A percentile compares a stretch with the other conserved stretches of the same genome.
Evolutionary conservation across 2,113 vertebrate species (phyloP).

Genomic region (Coptodon rendalli): DNA sequence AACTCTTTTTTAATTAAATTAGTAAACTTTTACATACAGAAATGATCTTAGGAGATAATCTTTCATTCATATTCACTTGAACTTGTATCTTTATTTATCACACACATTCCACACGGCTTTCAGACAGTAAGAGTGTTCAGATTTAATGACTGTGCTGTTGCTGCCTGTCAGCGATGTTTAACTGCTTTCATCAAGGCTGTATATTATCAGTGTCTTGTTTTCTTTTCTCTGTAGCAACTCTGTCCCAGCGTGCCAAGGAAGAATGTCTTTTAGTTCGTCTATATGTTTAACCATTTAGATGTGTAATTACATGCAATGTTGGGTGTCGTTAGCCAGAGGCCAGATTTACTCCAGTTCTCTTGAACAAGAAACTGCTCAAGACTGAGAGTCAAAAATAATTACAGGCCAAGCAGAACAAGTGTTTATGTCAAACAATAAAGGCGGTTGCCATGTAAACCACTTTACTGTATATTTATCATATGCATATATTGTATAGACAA

Average conservation of each 20-base stretch:
- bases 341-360: neutral
- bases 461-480: neutral
- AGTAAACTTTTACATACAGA: neutral
- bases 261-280: slow-evolving; percentile 48
- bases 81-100: neutral
- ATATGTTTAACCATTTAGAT: slow-evolving; percentile 45
- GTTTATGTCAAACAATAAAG: neutral
- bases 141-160: neutral
- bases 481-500: accelerated
- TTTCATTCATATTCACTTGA: neutral
- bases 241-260: slow-evolving; percentile 46
- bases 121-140: neutral
- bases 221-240: slow-evolving; percentile 12
- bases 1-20: neutral
- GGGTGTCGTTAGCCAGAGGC: neutral
- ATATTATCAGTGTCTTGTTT: slow-evolving; percentile 10
- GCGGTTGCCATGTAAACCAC: neutral
- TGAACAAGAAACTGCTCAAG: neutral
- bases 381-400: neutral
- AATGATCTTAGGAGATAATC: neutral
- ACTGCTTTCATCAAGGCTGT: neutral
- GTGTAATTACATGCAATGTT: slow-evolving; percentile 34
- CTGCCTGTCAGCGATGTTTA: neutral
- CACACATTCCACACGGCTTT: neutral
- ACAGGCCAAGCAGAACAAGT: neutral